Conservation (phyloP, 1,140 invertebrate genomes). For the Polyergus mexicanus region DNA sequence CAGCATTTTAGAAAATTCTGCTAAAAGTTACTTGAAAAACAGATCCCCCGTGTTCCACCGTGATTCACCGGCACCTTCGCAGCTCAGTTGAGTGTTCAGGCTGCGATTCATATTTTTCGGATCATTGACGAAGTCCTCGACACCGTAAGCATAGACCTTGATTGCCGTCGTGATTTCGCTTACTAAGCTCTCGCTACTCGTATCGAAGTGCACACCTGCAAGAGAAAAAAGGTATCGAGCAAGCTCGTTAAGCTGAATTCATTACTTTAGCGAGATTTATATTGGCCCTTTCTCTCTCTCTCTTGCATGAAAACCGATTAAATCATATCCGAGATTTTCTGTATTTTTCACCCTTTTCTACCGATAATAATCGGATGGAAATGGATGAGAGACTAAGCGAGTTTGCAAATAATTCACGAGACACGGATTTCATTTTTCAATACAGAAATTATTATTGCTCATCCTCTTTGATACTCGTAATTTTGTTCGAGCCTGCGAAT, state of each 20-base stretch:
- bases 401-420: constrained; percentile 39
- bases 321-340: constrained; percentile 19
- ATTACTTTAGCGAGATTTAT: constrained; percentile 16
- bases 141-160: constrained; percentile 96
- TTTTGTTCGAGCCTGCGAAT: background rate
- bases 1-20: constrained; percentile 26
- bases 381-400: background rate
- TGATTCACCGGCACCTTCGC: constrained; percentile 91
- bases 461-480: constrained; percentile 1
- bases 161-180: constrained; percentile 95
- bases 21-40: constrained; percentile 87
- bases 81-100: constrained; percentile 93
- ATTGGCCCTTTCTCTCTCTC: no score
- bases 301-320: background rate
- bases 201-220: constrained; percentile 96
- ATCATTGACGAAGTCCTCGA: constrained; percentile 94
- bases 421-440: constrained; percentile 36
- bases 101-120: constrained; percentile 89
- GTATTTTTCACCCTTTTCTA: background rate
- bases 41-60: constrained; percentile 93
- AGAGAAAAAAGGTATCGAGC: background rate
- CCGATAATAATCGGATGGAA: background rate
- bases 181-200: constrained; percentile 92
- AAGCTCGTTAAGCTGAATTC: constrained; percentile 38
- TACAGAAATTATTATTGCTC: constrained; percentile 35